Evolutionary conservation across 2,113 vertebrate species (phyloP), one percentile per base, ranked within the genome.

Genomic region (Eulemur rufifrons): DNA sequence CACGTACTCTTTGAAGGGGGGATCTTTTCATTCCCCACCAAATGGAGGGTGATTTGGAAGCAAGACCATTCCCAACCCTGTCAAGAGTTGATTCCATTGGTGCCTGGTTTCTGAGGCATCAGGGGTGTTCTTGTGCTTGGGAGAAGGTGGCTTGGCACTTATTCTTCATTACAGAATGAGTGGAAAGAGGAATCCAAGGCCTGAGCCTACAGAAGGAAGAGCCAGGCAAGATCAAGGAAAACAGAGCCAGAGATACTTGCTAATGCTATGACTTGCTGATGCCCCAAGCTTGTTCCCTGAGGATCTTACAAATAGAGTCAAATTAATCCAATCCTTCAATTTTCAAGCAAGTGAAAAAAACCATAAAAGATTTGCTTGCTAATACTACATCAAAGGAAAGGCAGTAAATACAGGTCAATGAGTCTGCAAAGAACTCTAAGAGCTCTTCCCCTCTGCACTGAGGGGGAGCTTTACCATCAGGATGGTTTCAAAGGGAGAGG

Each of bases 221-320:
- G 37, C 21, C 21, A 50, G 45, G 32, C 25, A 47, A 47, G 39
- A 83, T 23, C 5, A 21, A 14, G 76, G 86, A 91, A 74, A 85
- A 89, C 85, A 84, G 96, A 90, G 69, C 63, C 56, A 21, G 17
- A 94, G 47, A 88, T 61, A 25, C 89, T 96, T 97, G 94, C 95
- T 83, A 96, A 96, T 97, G 91, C 95, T 68, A 96, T 56, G 29
- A 94, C 68, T 64, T 80, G 80, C 83, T 85, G 90, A 64, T 68
- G 34, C 56, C 69, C 83, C 80, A 95, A 96, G 34, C 83, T 95
- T 95, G 93, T 93, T 91, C 47, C 63, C 74, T 3, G 64, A 97
- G 95, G 80, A 90, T 98, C 84, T 96, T 88, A 88, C 2, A 1
- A 5, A 93, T 59, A 37, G 91, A 78, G 86, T 77, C 0, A 0